Percentiles rank a stretch among this genome's conserved stretches.
Conservation (phyloP, 2,888 invertebrate genomes). For the Dendrolimus houi region DNA sequence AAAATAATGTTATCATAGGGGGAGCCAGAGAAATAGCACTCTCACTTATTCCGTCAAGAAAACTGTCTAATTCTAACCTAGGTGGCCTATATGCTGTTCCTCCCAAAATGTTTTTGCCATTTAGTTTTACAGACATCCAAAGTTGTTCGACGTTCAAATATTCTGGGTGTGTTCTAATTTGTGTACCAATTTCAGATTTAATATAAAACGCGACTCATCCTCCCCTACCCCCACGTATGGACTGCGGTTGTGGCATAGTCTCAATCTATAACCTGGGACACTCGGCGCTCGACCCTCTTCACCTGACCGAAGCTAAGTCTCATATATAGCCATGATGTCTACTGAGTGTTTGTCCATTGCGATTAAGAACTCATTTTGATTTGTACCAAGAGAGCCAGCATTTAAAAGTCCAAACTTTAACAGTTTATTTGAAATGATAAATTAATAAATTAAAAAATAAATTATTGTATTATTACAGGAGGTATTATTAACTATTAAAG, state of each 20-base stretch:
- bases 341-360: conserved; percentile 8
- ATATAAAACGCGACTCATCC: no score
- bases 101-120: not conserved
- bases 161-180: not conserved
- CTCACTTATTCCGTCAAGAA: not conserved
- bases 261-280: conserved; percentile 14
- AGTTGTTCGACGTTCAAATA: not conserved
- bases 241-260: conserved; percentile 7
- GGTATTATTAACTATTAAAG: no score
- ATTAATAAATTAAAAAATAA: not conserved
- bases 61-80: not conserved
- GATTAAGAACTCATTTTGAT: conserved; percentile 13
- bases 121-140: not conserved
- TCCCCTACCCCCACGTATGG: conserved; percentile 2
- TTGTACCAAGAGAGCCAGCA: conserved; percentile 14
- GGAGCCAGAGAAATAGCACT: not conserved
- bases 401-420: conserved; percentile 13
- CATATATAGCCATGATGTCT: conserved; percentile 18
- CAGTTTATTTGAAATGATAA: not conserved
- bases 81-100: not conserved
- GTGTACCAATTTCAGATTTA: no score
- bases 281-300: conserved; percentile 15
- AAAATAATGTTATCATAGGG: conserved; percentile 1
- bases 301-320: conserved; percentile 16
- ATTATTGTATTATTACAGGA: not conserved